Percentiles rank a stretch among this genome's conserved stretches.
Conservation (phyloP, 2,888 invertebrate genomes). For the Epirrhoe tristata region DNA sequence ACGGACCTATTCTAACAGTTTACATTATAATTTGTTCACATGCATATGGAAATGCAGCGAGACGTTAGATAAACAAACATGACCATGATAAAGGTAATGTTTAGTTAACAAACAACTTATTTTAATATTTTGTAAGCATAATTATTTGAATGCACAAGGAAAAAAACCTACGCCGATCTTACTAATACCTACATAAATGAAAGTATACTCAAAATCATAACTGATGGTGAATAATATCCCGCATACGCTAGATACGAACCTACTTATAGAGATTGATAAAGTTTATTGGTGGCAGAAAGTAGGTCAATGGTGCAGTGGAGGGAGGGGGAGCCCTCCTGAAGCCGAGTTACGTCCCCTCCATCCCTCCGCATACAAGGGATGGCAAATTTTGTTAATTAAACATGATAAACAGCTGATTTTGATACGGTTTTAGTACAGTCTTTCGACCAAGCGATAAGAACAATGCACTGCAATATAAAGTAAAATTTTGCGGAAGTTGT, state of each 20-base stretch:
- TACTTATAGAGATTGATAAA: conserved; percentile 38
- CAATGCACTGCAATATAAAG: conserved; percentile 8
- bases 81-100: not conserved
- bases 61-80: conserved; percentile 15
- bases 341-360: conserved; percentile 48
- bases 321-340: conserved; percentile 59
- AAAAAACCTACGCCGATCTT: not conserved
- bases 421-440: not conserved
- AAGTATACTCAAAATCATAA: not conserved
- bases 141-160: not conserved
- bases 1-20: conserved; percentile 32
- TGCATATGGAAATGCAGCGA: conserved; percentile 21
- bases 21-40: conserved; percentile 17
- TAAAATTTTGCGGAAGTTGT: conserved; percentile 15
- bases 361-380: conserved; percentile 42
- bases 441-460: not conserved
- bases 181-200: not conserved
- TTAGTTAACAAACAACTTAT: conserved; percentile 6
- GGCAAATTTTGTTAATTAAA: conserved; percentile 40
- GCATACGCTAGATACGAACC: conserved; percentile 23
- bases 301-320: conserved; percentile 79
- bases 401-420: conserved; percentile 4
- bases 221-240: conserved; percentile 16
- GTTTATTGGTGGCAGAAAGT: conserved; percentile 62
- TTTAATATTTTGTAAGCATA: not conserved